Conservation (phyloP, 2,113 vertebrate genomes). For the Choloepus hoffmanni region DNA sequence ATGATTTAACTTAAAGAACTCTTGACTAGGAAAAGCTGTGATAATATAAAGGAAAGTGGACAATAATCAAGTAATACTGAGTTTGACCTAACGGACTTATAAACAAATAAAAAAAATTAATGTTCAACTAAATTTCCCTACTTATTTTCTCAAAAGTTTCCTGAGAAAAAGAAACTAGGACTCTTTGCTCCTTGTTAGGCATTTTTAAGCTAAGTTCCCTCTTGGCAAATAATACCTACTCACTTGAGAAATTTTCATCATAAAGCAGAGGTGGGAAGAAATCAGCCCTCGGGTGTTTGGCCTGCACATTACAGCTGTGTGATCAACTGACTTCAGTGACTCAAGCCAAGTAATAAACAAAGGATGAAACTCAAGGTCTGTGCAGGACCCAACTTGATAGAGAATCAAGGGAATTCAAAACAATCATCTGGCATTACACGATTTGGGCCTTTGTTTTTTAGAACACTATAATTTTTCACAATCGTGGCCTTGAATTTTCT, state of each 20-base stretch:
- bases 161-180: constrained; percentile 52
- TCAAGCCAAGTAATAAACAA: constrained; percentile 67
- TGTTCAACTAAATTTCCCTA: background rate
- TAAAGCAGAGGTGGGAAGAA: constrained; percentile 33
- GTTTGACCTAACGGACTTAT: background rate
- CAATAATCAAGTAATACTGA: background rate
- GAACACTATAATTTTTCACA: constrained; percentile 57
- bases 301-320: background rate
- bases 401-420: constrained; percentile 66
- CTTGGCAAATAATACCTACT: constrained; percentile 56
- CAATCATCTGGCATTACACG: constrained; percentile 8
- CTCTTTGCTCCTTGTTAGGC: background rate
- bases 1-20: constrained; percentile 36
- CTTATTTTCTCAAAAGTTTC: constrained; percentile 34
- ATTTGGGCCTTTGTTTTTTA: constrained; percentile 48
- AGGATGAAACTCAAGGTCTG: constrained; percentile 33
- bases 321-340: constrained; percentile 58
- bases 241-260: constrained; percentile 61
- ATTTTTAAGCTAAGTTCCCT: constrained; percentile 38
- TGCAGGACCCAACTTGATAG: constrained; percentile 70
- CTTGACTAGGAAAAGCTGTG: background rate
- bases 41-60: constrained; percentile 34
- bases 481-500: constrained; percentile 57
- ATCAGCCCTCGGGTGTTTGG: constrained; percentile 54
- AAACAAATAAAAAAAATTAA: background rate